Evolutionary conservation across 2,797 vertebrate genomes (phyloP).

Genomic region (Propithecus perrieri): DNA sequence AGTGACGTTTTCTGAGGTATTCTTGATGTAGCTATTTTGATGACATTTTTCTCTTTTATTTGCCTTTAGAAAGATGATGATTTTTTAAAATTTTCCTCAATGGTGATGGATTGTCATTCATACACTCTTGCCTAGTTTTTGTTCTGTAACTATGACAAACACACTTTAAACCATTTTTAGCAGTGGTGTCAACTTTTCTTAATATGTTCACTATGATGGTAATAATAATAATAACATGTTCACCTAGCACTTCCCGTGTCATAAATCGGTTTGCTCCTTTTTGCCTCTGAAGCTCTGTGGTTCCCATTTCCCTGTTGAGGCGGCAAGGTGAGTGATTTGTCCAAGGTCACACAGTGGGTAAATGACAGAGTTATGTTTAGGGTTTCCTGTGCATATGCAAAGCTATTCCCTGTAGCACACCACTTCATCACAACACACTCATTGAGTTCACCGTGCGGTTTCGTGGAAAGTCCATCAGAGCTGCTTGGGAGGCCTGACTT

Average conservation of each 20-base stretch:
- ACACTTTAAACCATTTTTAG: neutral
- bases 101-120: neutral
- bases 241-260: neutral
- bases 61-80: conserved; percentile 4
- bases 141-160: neutral
- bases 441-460: rapidly evolving
- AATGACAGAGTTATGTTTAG: neutral
- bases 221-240: neutral
- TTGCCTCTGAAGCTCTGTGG: neutral
- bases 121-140: neutral
- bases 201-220: neutral
- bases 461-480: too few relatives aligned
- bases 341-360: neutral
- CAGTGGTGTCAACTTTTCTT: neutral
- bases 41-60: neutral
- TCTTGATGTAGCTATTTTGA: neutral
- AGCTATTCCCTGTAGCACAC: neutral
- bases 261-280: neutral
- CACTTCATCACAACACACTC: neutral
- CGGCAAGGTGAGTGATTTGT: neutral
- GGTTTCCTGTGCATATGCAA: neutral
- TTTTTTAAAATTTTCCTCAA: neutral
- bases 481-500: neutral
- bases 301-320: neutral
- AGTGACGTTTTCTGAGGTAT: neutral